These are phyloP conservation scores for Mesitornis unicolor DNA, from an alignment of 2,113 vertebrate species.

Conservation along the genomic window DNA sequence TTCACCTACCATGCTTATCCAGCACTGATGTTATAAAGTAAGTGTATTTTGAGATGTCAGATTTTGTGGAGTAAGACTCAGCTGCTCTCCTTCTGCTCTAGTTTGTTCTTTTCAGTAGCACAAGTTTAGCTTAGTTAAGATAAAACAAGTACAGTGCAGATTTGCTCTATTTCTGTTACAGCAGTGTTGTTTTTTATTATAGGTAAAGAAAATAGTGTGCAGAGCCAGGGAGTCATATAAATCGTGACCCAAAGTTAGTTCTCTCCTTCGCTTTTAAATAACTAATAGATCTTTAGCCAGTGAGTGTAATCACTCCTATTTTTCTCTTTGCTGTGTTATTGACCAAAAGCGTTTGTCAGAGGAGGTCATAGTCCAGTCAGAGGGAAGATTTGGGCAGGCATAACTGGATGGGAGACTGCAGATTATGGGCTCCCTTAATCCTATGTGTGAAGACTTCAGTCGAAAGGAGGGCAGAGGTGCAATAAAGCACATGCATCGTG, in stretches of 20 bases:
- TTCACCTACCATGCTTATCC: neutral
- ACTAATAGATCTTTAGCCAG: neutral
- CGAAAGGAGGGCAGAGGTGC: neutral
- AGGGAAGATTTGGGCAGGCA: neutral
- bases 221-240: neutral
- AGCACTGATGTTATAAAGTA: neutral
- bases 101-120: neutral
- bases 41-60: neutral
- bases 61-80: neutral
- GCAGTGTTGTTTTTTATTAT: neutral
- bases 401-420: neutral
- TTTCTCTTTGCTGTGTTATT: neutral
- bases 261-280: neutral
- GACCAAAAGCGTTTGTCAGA: conserved; percentile 21
- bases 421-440: neutral
- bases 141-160: neutral
- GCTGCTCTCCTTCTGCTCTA: neutral
- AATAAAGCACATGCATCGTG: rapidly evolving
- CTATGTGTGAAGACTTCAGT: neutral
- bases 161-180: neutral
- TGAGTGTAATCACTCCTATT: neutral
- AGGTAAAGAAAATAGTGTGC: neutral
- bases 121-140: neutral
- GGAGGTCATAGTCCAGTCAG: neutral
- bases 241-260: neutral